Base-by-base conservation (phyloP, 2,797 vertebrate species). In the Todus mexicanus region DNA sequence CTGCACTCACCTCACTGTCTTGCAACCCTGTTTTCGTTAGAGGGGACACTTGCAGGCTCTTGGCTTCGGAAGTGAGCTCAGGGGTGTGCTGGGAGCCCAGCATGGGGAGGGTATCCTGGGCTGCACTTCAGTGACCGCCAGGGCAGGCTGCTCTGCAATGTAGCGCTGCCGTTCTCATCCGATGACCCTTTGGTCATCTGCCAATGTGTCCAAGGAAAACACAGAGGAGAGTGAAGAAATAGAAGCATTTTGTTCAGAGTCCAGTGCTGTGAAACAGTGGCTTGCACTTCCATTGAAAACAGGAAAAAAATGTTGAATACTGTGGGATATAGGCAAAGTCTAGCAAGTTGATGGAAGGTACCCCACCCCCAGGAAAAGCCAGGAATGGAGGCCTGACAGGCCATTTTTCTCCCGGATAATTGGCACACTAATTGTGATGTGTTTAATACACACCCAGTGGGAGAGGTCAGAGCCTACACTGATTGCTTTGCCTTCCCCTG, bases 21-120 rank as follows among this genome's bases (percentile, higher is more conserved):
- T 2, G 1, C 40, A 47, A 5, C n/a, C 27, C 27, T 43, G 13
- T 43, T 74, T 38, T 48, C 54, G 40, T 57, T 59, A 51, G 21
- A 21, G 12, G 5, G 50, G 23, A 25, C 16, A 25, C 31, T 9
- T 9, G 1, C 57, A 33, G 29, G 15, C 38, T 77, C 8, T 48
- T 12, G 63, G 48, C 60, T 89, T n/a, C 43, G 59, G n/a, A 50
- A 50, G 3, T 1, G 11, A 88, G 68, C 20, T 21, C 29, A 31
- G n/a, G 27, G 18, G 7, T 48, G 27, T 2, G 2, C 13, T 0
- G 0, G 35, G 27, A 63, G 10, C n/a, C 2, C 1, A 0, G 12
- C 7, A 47, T 2, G 65, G 42, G 43, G 29, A 40, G 13, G 3
- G 27, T 19, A 11, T 7, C n/a, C 33, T 3, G 3, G 42, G 42